These are phyloP conservation scores for Anthonomus grandis DNA, from an alignment of 1,140 invertebrate genomes.

Conservation along the genomic window DNA sequence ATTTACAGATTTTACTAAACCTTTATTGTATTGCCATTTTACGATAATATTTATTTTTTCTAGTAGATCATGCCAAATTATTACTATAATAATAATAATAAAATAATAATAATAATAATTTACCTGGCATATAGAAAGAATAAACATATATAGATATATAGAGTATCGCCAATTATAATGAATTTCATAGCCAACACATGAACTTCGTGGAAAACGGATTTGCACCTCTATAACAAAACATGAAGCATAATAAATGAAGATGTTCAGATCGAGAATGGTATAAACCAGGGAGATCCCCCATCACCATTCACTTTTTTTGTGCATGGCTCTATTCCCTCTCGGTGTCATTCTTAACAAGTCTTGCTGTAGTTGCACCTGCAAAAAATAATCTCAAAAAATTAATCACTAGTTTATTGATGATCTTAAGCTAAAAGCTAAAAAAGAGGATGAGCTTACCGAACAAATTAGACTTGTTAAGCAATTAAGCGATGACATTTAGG, in stretches of 20 bases:
- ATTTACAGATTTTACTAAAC: no score
- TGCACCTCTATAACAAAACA: not conserved
- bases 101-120: no score
- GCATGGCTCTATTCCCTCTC: constrained; percentile 1
- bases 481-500: not conserved
- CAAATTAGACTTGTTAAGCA: not conserved
- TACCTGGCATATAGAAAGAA: no score
- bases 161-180: not conserved
- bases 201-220: not conserved
- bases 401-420: not conserved
- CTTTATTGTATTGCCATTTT: no score
- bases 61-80: no score
- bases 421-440: not conserved
- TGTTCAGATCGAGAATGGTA: not conserved
- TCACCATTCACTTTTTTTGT: not conserved
- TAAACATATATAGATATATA: not conserved
- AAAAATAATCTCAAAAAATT: not conserved
- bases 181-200: not conserved
- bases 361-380: not conserved
- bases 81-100: no score
- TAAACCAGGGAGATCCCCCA: not conserved
- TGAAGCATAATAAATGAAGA: not conserved
- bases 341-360: not conserved
- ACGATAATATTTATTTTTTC: no score
- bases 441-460: not conserved